These are phyloP conservation scores for Ypsolopha scabrella DNA, from an alignment of 2,888 invertebrate genomes.

Conservation along the genomic window DNA sequence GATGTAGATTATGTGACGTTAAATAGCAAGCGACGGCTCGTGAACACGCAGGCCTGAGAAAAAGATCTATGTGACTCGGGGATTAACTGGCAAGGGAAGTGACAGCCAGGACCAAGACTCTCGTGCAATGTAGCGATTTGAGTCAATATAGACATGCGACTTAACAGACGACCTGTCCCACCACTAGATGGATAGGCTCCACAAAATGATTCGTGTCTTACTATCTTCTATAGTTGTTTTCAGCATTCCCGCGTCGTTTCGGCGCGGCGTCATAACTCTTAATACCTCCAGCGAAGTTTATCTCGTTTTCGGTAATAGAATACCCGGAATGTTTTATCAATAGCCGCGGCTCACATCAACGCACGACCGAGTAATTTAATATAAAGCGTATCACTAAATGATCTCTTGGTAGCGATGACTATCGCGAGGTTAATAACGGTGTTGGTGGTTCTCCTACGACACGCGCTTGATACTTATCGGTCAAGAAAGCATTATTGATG, in stretches of 20 bases:
- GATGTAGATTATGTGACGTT: slow-evolving; percentile 28
- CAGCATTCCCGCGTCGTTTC: slow-evolving; percentile 19
- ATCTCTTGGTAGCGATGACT: slow-evolving; percentile 59
- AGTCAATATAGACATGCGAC: slow-evolving; percentile 53
- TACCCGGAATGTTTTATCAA: slow-evolving; percentile 61
- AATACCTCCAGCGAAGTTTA: slow-evolving; percentile 54
- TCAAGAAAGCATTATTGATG: slow-evolving; percentile 60
- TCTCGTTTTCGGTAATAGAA: slow-evolving; percentile 67
- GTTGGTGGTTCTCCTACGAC: slow-evolving; percentile 60
- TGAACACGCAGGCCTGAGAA: slow-evolving; percentile 20
- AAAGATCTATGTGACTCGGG: slow-evolving; percentile 33
- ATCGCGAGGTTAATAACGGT: slow-evolving; percentile 66
- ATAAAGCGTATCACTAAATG: slow-evolving; percentile 70
- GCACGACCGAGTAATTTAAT: slow-evolving; percentile 71
- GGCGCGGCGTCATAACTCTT: slow-evolving; percentile 24
- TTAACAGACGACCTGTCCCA: slow-evolving; percentile 32
- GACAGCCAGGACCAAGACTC: slow-evolving; percentile 14
- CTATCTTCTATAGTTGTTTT: slow-evolving; percentile 13
- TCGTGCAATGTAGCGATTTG: slow-evolving; percentile 9
- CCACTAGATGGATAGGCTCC: neutral
- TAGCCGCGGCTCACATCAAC: slow-evolving; percentile 24
- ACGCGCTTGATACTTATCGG: slow-evolving; percentile 64
- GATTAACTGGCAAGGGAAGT: slow-evolving; percentile 32
- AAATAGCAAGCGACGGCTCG: slow-evolving; percentile 24
- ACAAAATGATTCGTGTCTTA: neutral